Evolutionary conservation across 2,113 vertebrate genomes (phyloP).

Genomic region (Megaceryle maxima): DNA sequence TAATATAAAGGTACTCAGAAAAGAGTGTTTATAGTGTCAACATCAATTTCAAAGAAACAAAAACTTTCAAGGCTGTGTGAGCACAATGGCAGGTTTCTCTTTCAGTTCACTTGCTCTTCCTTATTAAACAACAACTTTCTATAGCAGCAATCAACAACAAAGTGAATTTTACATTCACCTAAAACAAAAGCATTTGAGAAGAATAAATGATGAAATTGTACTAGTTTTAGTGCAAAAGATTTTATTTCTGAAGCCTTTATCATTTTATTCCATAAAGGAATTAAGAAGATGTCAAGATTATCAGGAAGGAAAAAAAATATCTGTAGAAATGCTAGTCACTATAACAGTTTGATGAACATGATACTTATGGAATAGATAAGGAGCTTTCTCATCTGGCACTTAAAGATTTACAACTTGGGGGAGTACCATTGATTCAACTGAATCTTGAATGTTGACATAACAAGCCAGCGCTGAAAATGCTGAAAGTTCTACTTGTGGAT

Average conservation of each 20-base stretch:
- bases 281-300: constrained; percentile 4
- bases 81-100: background rate
- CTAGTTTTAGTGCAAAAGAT: background rate
- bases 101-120: background rate
- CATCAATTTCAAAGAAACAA: background rate
- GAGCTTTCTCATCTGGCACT: constrained; percentile 23
- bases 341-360: background rate
- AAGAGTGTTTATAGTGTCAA: background rate
- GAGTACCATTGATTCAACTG: background rate
- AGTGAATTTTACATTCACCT: background rate
- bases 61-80: background rate
- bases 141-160: background rate
- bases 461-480: background rate
- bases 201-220: background rate
- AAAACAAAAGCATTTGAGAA: background rate
- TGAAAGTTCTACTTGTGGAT: background rate
- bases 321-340: background rate
- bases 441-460: background rate
- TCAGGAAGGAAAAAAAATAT: background rate
- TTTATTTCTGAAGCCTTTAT: background rate
- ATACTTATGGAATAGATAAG: background rate
- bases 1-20: background rate
- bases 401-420: background rate
- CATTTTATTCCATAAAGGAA: background rate
- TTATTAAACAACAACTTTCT: background rate